Conservation (phyloP, 1,140 invertebrate species). For the Macrobrachium rosenbergii region DNA sequence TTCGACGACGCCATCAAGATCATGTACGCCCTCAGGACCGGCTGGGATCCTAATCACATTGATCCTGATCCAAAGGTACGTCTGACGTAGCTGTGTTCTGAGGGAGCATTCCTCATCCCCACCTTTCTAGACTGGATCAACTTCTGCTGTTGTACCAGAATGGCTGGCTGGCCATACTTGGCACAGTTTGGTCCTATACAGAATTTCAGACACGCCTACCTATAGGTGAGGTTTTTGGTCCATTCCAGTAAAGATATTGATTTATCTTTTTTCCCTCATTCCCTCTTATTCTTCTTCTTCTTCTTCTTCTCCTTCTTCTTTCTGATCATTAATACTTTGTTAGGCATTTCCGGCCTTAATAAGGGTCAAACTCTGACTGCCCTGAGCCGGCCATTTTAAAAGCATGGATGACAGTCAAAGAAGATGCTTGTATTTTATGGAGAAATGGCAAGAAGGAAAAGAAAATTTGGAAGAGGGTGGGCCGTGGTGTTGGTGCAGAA, state of each 20-base stretch:
- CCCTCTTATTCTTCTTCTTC: not conserved
- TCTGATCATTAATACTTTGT: no score
- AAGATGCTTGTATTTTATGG: no score
- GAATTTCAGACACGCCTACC: no score
- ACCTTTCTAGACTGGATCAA: not conserved
- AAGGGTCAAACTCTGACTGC: not conserved
- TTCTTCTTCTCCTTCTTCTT: not conserved
- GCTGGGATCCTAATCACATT: constrained; percentile 16
- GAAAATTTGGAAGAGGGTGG: no score
- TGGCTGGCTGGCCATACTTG: no score
- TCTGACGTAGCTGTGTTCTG: not conserved
- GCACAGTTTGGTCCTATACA: no score
- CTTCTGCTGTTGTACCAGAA: no score
- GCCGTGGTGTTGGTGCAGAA: no score
- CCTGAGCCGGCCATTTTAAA: not conserved
- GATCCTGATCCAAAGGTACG: constrained; percentile 10
- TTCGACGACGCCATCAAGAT: constrained; percentile 30
- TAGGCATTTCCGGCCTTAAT: not conserved
- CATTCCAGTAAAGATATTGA: no score
- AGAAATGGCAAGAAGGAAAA: no score
- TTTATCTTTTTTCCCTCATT: no score
- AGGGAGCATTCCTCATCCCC: not conserved
- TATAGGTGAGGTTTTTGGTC: no score
- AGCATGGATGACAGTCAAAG: not conserved
- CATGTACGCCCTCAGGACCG: constrained; percentile 11